Evolutionary conservation across 2,113 vertebrate species (phyloP).

Genomic region (Syngnathus typhle): DNA sequence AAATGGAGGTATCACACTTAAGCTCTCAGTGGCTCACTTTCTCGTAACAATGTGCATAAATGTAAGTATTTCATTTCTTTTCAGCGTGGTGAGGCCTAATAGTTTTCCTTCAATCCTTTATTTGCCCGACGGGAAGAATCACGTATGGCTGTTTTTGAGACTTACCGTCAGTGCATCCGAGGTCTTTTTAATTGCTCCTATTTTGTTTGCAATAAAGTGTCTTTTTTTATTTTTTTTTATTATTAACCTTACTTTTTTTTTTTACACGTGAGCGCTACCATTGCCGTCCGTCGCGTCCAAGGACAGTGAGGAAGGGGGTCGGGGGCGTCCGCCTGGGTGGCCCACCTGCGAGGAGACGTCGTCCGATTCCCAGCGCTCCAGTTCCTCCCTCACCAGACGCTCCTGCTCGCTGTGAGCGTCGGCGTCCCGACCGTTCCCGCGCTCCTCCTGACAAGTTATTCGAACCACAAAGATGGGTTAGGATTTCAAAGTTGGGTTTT

Average conservation of each 20-base stretch:
- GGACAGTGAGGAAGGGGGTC: conserved; percentile 83
- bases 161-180: conserved; percentile 36
- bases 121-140: no score
- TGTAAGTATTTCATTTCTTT: neutral
- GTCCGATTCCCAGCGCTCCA: conserved; percentile 90
- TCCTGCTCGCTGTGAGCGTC: conserved; percentile 87
- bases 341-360: conserved; percentile 82
- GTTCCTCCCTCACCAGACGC: conserved; percentile 84
- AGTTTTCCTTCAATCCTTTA: neutral
- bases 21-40: no score
- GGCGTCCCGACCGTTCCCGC: conserved; percentile 80
- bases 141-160: no score
- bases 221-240: neutral
- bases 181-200: conserved; percentile 3
- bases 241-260: conserved; percentile 7
- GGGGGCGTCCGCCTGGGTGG: conserved; percentile 69
- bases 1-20: no score
- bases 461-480: neutral
- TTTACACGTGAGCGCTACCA: conserved; percentile 67
- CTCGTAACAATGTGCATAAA: no score
- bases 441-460: conserved; percentile 75
- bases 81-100: neutral
- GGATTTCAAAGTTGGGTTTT: no score
- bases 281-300: conserved; percentile 61
- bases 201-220: conserved; percentile 6